A percentile compares a stretch with the other conserved stretches of the same genome.
These are phyloP conservation scores for Cataglyphis rosenhaueri DNA, from an alignment of 2,888 invertebrate genomes.

Conservation along the genomic window DNA sequence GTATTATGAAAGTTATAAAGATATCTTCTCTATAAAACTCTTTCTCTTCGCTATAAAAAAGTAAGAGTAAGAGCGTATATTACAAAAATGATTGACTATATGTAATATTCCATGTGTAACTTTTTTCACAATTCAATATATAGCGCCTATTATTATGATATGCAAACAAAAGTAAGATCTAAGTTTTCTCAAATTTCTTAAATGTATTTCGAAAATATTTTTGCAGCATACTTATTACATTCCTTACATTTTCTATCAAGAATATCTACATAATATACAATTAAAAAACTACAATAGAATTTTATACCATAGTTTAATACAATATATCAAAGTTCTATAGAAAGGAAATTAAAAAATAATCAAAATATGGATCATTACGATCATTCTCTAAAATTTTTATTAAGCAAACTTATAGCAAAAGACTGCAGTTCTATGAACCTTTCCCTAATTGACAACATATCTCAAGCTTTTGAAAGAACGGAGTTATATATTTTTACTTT, in stretches of 20 bases:
- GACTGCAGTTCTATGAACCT: slow-evolving; percentile 57
- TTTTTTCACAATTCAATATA: neutral
- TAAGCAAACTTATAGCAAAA: slow-evolving; percentile 53
- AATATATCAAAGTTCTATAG: slow-evolving; percentile 3
- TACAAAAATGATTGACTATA: slow-evolving; percentile 5
- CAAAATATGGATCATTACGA: slow-evolving; percentile 4
- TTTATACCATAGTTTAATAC: neutral
- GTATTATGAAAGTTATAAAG: slow-evolving; percentile 1
- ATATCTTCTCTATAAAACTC: neutral
- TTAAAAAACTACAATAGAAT: neutral
- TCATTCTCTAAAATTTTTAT: slow-evolving; percentile 57
- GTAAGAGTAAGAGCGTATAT: slow-evolving; percentile 10
- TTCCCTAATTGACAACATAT: slow-evolving; percentile 62
- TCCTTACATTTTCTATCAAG: slow-evolving; percentile 14
- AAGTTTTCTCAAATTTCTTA: neutral
- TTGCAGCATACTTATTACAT: slow-evolving; percentile 31
- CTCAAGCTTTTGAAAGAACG: slow-evolving; percentile 63
- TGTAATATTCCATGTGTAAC: slow-evolving; percentile 6
- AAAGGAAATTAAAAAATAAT: neutral
- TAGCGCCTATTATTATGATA: neutral
- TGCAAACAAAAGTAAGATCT: slow-evolving; percentile 21
- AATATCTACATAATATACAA: slow-evolving; percentile 12
- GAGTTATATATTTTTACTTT: slow-evolving; percentile 77
- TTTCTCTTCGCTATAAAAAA: neutral
- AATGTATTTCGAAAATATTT: slow-evolving; percentile 16